Evolutionary conservation across 2,888 invertebrate genomes (phyloP).

Genomic region (Troides oblongomaculatus): DNA sequence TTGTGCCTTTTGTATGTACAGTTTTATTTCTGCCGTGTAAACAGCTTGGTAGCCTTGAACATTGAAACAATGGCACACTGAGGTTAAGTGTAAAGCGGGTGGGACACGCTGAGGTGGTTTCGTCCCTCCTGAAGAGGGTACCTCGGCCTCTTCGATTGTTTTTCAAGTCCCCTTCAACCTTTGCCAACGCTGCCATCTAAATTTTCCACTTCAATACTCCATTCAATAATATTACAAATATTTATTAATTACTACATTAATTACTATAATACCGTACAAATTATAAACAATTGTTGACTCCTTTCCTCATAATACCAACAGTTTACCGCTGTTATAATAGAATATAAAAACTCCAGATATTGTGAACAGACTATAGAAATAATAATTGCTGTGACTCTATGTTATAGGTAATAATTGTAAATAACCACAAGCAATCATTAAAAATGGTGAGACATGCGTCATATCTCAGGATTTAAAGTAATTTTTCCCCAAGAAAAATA

Average conservation of each 20-base stretch:
- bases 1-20: constrained; percentile 31
- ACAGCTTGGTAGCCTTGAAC: constrained; percentile 35
- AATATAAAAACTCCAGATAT: too few relatives aligned
- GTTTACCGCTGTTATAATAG: background rate
- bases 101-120: constrained; percentile 58
- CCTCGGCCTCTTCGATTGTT: constrained; percentile 36
- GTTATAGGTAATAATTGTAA: too few relatives aligned
- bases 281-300: background rate
- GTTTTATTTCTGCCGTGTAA: constrained; percentile 29
- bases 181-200: constrained; percentile 51
- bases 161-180: constrained; percentile 50
- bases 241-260: constrained; percentile 16
- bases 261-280: background rate
- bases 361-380: too few relatives aligned
- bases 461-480: too few relatives aligned
- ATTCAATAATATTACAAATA: constrained; percentile 42
- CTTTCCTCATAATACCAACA: background rate
- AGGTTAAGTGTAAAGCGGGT: constrained; percentile 49
- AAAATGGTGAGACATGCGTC: too few relatives aligned
- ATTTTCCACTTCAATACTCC: constrained; percentile 39
- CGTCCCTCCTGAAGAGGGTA: constrained; percentile 40
- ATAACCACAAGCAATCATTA: too few relatives aligned
- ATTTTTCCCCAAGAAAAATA: too few relatives aligned
- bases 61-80: constrained; percentile 53
- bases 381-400: too few relatives aligned